Conservation (phyloP, 1,140 invertebrate genomes). For the Zaprionus vittiger region DNA sequence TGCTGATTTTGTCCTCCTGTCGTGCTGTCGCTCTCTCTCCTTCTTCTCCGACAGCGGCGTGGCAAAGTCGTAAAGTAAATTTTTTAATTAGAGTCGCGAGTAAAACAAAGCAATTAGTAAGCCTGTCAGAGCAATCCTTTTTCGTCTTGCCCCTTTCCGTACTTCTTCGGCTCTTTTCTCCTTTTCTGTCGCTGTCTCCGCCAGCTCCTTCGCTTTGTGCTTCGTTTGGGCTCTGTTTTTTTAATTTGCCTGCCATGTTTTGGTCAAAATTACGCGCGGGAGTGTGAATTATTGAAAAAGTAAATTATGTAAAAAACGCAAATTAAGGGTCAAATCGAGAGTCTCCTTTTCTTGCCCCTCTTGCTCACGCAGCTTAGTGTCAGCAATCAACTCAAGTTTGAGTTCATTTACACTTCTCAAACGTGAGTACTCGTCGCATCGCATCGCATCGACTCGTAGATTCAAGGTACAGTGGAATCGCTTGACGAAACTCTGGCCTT, state of each 20-base stretch:
- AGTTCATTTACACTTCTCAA: constrained; percentile 8
- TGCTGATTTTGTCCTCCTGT: neutral
- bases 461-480: neutral
- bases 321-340: constrained; percentile 51
- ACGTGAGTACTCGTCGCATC: neutral
- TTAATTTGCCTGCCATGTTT: constrained; percentile 76
- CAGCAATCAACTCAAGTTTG: neutral
- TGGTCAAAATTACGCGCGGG: constrained; percentile 66
- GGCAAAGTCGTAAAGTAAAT: constrained; percentile 79
- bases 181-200: neutral
- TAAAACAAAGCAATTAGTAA: constrained; percentile 82
- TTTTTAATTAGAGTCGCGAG: constrained; percentile 83
- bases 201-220: constrained; percentile 11
- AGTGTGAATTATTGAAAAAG: constrained; percentile 79
- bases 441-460: neutral
- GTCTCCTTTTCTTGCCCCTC: neutral
- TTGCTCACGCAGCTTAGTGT: neutral
- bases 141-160: constrained; percentile 32
- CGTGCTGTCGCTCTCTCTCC: neutral
- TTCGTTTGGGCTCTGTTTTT: constrained; percentile 26
- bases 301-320: constrained; percentile 71
- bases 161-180: neutral
- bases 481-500: constrained; percentile 19
- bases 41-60: constrained; percentile 14
- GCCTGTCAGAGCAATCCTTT: constrained; percentile 79